Percentiles rank a stretch among this genome's conserved stretches.
Evolutionary conservation across 1,140 invertebrate species (phyloP).

Genomic region (Pseudomyrmex flavicornis): DNA sequence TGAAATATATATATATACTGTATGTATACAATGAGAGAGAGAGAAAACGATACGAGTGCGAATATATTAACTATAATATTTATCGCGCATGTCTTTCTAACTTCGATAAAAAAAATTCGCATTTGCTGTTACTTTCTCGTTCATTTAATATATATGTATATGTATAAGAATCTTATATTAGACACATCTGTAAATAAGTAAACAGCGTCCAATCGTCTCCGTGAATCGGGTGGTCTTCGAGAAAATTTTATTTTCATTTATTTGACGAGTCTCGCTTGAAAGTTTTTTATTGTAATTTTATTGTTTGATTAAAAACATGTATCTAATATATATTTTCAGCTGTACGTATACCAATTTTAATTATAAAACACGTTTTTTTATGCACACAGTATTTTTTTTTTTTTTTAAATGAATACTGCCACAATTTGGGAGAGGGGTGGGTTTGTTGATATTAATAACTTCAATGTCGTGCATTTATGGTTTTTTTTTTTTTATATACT

Average conservation of each 20-base stretch:
- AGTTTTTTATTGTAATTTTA: conserved; percentile 52
- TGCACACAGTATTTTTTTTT: conserved; percentile 22
- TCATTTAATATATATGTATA: conserved; percentile 13
- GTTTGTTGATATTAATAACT: background rate
- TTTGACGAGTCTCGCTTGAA: conserved; percentile 3
- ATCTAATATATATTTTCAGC: background rate
- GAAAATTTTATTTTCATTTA: conserved; percentile 50
- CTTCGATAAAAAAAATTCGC: background rate
- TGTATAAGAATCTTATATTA: conserved; percentile 21
- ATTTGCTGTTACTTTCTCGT: conserved; percentile 9
- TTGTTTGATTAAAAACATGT: background rate
- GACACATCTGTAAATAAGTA: conserved; percentile 71
- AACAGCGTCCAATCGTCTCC: conserved; percentile 60
- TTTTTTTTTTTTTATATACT: conserved; percentile 35
- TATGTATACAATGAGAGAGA: too few species aligned
- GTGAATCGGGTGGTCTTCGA: conserved; percentile 62
- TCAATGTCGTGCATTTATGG: background rate
- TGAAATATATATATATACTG: background rate
- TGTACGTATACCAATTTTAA: too few species aligned
- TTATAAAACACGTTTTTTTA: conserved; percentile 31
- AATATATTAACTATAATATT: too few species aligned
- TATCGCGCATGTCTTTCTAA: too few species aligned
- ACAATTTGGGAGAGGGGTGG: background rate
- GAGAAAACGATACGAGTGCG: too few species aligned
- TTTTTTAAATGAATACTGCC: conserved; percentile 25